A percentile compares a stretch with the other conserved stretches of the same genome.
Evolutionary conservation across 1,140 invertebrate genomes (phyloP).

Genomic region (Eulimnadia texana): DNA sequence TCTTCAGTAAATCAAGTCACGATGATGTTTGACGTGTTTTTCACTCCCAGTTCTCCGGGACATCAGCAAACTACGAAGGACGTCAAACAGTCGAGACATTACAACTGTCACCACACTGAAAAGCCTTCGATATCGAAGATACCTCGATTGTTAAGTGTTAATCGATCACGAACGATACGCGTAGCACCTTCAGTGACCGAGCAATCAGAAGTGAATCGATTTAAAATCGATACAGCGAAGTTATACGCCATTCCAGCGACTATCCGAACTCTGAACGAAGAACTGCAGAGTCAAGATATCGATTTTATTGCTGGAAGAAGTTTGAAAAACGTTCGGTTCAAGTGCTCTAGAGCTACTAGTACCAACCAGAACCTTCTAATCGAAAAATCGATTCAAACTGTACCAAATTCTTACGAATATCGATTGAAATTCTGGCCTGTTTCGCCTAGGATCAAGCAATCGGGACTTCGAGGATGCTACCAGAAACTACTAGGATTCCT

Average conservation of each 20-base stretch:
- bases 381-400: not conserved
- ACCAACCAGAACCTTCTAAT: not conserved
- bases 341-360: not conserved
- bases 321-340: not conserved
- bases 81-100: not conserved
- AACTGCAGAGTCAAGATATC: not conserved
- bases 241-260: not conserved
- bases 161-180: too few relatives aligned
- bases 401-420: not conserved
- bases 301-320: not conserved
- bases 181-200: too few relatives aligned
- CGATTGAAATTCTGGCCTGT: not conserved
- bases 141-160: too few relatives aligned
- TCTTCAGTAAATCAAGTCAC: not conserved
- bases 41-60: not conserved
- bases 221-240: not conserved
- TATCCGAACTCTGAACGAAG: not conserved
- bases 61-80: not conserved
- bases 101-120: not conserved
- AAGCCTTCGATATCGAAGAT: too few relatives aligned
- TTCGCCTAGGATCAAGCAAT: not conserved
- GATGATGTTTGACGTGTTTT: not conserved
- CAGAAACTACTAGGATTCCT: slow-evolving; percentile 5
- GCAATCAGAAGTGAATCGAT: not conserved
- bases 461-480: not conserved